Conservation (phyloP, 2,113 vertebrate genomes). For the Pantherophis guttatus region DNA sequence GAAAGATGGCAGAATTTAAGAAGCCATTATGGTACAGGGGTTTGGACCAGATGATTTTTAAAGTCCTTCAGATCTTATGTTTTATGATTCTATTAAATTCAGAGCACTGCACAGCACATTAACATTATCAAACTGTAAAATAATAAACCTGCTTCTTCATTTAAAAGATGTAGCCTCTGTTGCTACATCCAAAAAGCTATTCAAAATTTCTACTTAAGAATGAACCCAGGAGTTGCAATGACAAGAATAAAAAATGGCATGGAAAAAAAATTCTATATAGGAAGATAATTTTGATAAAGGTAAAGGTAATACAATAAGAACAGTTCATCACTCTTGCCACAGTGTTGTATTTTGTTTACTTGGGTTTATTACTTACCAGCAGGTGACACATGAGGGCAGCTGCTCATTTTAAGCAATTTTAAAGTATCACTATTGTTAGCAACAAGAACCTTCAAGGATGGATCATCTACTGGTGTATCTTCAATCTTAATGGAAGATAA, state of each 20-base stretch:
- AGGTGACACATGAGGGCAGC: constrained; percentile 82
- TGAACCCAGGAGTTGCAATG: not conserved
- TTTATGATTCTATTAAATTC: not conserved
- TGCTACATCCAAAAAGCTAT: not conserved
- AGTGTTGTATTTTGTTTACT: not conserved
- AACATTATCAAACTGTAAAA: not conserved
- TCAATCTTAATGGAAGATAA: constrained; percentile 81
- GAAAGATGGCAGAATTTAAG: not conserved
- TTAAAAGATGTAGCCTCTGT: not conserved
- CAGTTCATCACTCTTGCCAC: not conserved
- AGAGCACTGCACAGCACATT: not conserved
- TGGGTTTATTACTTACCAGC: constrained; percentile 68
- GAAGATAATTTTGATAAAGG: not conserved
- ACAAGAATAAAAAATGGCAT: not conserved
- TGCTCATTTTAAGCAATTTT: constrained; percentile 81
- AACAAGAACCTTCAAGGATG: constrained; percentile 82
- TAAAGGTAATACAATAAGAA: not conserved
- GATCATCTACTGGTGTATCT: constrained; percentile 81
- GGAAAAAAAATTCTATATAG: not conserved
- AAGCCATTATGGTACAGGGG: not conserved
- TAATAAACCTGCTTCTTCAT: not conserved
- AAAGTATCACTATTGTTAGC: constrained; percentile 81
- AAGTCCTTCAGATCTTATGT: not conserved
- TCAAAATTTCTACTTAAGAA: not conserved
- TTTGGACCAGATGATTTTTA: not conserved